Base-by-base conservation (phyloP, 37 sponge, comb jelly and placozoan species). In the Halisarca cf. caerulea region DNA sequence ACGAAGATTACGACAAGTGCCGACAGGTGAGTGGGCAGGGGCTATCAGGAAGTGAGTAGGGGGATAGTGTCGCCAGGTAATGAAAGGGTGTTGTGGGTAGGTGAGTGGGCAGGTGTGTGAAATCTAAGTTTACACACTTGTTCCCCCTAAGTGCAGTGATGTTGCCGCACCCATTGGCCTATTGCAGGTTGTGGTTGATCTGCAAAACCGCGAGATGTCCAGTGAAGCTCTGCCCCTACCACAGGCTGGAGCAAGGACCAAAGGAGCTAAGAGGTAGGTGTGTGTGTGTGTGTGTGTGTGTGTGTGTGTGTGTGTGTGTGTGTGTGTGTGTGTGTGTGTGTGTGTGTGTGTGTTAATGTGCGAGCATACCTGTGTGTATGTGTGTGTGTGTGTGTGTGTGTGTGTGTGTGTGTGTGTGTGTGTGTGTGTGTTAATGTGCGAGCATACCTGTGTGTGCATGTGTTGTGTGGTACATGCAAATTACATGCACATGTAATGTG, bases 141-240 rank as follows among this genome's bases (percentile, higher is more conserved):
- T n/a, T n/a, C n/a, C n/a, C n/a, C n/a, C n/a, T n/a, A n/a, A n/a
- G n/a, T n/a, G n/a, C n/a, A n/a, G n/a, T n/a, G n/a, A n/a, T n/a
- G n/a, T n/a, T n/a, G n/a, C n/a, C n/a, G n/a, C n/a, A n/a, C n/a
- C n/a, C n/a, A n/a, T n/a, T n/a, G n/a, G 7, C 39, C 32, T 81
- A 32, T 14, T 66, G 0, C 20, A 90, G 90, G 81, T 86, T 32
- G 86, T 90, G 40, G 59, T 61, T 30, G 59, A 74, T 5, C 58
- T 89, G 40, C 90, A 89, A 58, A 66, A 36, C 0, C 81, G 59
- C 25, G 95, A 94, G 86, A 53, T 35, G 3, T 77, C 75, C 41
- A 91, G 68, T 40, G 95, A 91, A 43, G 81, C 92, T 5, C 82
- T 94, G 33, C 45, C 89, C 27, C 42, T 73, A 5, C 78, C 83